Evolutionary conservation across 2,797 vertebrate species (phyloP).

Genomic region (Tamandua tetradactyla): DNA sequence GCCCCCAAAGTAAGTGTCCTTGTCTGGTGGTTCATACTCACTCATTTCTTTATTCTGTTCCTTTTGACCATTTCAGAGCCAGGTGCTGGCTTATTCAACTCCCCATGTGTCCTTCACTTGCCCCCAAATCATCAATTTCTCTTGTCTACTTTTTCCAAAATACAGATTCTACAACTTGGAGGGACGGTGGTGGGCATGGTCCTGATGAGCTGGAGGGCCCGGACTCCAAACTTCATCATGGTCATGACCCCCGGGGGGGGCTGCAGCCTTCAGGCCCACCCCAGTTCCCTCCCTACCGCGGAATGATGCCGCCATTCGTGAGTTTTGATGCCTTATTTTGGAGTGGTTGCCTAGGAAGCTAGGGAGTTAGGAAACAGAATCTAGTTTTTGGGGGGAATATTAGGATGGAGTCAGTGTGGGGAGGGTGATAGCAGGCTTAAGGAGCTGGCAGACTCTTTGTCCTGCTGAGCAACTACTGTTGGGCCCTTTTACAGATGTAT

Average conservation of each 20-base stretch:
- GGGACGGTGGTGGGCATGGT: constrained; percentile 96
- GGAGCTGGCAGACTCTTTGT: not conserved
- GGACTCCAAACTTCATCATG: constrained; percentile 83
- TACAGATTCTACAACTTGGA: constrained; percentile 94
- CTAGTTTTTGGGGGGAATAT: not conserved
- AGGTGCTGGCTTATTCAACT: not conserved
- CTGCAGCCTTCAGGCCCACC: constrained; percentile 89
- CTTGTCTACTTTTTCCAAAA: constrained; percentile 31
- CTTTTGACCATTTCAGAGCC: not conserved
- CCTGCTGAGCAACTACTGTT: constrained; percentile 47
- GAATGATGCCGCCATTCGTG: constrained; percentile 95
- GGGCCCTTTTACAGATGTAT: constrained; percentile 90
- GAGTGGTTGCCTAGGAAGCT: not conserved
- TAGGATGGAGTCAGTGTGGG: not conserved
- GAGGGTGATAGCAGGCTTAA: not conserved
- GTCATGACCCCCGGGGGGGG: constrained; percentile 82
- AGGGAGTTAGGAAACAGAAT: not conserved
- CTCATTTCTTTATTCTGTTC: not conserved
- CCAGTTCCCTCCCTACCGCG: constrained; percentile 93
- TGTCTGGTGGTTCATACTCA: not conserved
- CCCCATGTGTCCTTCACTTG: not conserved
- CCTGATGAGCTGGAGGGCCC: constrained; percentile 88
- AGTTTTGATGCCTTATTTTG: constrained; percentile 80
- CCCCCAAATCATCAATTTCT: not conserved
- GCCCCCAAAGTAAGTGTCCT: constrained; percentile 93